Evolutionary conservation across 2,888 invertebrate species (phyloP).

Genomic region (Marronus borbonicus): DNA sequence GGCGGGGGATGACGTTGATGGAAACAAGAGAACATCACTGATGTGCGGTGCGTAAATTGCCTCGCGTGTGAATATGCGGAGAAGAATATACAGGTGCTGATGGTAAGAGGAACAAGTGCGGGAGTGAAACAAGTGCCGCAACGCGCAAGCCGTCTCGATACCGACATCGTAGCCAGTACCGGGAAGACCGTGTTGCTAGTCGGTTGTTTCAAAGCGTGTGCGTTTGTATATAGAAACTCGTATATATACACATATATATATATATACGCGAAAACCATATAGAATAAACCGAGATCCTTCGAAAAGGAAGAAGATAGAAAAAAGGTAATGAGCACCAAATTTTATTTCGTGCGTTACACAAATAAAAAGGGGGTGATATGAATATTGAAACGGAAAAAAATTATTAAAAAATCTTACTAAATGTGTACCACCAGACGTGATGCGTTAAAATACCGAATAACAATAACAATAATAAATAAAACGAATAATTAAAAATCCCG

Average conservation of each 20-base stretch:
- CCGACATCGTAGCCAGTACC: constrained; percentile 55
- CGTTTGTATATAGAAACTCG: no score
- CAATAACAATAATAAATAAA: background rate
- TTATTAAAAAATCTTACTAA: background rate
- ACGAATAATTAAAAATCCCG: background rate
- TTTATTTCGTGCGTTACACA: no score
- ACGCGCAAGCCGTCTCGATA: constrained; percentile 56
- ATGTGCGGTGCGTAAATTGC: background rate
- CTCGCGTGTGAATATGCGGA: no score
- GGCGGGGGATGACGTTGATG: background rate
- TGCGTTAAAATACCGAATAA: background rate
- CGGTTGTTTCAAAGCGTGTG: constrained; percentile 48
- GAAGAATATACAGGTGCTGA: constrained; percentile 39
- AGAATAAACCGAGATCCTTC: background rate
- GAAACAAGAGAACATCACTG: background rate
- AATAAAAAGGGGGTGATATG: no score
- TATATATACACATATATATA: no score
- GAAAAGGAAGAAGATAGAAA: background rate
- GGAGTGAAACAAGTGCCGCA: constrained; percentile 57
- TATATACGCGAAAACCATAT: no score
- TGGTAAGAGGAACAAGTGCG: constrained; percentile 57
- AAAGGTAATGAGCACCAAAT: no score
- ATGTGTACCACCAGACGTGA: constrained; percentile 12
- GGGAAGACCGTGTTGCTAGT: constrained; percentile 55
- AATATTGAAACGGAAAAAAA: background rate